Evolutionary conservation across 2,888 invertebrate species (phyloP).

Genomic region (Drosophila nigricruria): DNA sequence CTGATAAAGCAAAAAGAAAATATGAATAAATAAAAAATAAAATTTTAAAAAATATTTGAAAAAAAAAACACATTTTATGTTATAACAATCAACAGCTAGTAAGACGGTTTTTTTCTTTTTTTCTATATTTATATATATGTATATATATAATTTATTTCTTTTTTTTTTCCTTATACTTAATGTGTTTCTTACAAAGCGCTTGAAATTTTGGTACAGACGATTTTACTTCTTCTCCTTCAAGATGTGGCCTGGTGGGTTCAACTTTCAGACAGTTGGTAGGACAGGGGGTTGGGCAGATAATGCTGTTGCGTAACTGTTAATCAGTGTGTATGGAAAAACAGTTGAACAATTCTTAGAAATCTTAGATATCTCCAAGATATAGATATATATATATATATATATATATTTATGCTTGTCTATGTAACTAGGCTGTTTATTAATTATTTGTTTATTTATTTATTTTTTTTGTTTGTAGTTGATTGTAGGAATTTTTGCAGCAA

Average conservation of each 20-base stretch:
- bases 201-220: constrained; percentile 27
- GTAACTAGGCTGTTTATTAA: constrained; percentile 18
- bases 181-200: constrained; percentile 35
- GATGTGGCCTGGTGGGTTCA: constrained; percentile 49
- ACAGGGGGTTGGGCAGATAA: not conserved
- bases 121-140: not conserved
- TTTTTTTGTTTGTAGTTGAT: constrained; percentile 61
- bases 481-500: constrained; percentile 68
- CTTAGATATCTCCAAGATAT: constrained; percentile 4
- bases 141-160: not conserved
- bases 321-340: constrained; percentile 50
- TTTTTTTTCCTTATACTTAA: constrained; percentile 25
- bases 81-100: constrained; percentile 59
- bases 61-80: constrained; percentile 17
- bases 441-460: constrained; percentile 21
- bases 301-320: constrained; percentile 29
- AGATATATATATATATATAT: constrained; percentile 5
- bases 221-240: constrained; percentile 20
- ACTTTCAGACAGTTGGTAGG: constrained; percentile 20
- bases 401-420: constrained; percentile 12
- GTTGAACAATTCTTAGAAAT: constrained; percentile 51
- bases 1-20: constrained; percentile 12
- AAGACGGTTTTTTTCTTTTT: constrained; percentile 43
- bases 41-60: constrained; percentile 4
- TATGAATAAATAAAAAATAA: not conserved